Evolutionary conservation across 2,797 vertebrate genomes (phyloP).

Genomic region (Phoebastria nigripes): DNA sequence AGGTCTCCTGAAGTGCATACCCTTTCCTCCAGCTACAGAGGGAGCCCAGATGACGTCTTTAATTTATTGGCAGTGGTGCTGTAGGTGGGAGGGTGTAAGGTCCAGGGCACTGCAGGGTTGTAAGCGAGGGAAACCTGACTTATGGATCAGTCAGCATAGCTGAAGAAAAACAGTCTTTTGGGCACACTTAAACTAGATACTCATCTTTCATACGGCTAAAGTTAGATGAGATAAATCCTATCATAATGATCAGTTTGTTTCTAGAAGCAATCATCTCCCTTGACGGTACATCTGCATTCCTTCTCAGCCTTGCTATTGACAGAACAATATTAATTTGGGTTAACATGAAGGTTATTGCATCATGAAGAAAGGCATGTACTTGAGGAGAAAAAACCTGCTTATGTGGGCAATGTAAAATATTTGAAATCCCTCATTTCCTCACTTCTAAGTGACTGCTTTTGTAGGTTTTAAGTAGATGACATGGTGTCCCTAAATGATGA

Average conservation of each 20-base stretch:
- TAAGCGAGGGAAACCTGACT: not conserved
- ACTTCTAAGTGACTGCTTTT: not conserved
- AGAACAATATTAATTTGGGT: not conserved
- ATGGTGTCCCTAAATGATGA: not conserved
- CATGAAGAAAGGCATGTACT: not conserved
- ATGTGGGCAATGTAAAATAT: not conserved
- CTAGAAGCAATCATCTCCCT: not conserved
- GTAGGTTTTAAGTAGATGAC: not conserved
- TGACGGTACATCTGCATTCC: not conserved
- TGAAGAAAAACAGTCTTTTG: not conserved
- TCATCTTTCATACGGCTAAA: fast-evolving
- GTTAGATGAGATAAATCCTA: not conserved
- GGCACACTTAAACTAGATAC: not conserved
- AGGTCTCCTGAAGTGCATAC: not conserved
- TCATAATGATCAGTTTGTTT: not conserved
- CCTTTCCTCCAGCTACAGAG: not conserved
- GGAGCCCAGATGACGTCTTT: not conserved
- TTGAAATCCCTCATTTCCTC: not conserved
- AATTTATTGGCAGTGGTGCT: not conserved
- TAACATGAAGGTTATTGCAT: not conserved
- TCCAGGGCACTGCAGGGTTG: not conserved
- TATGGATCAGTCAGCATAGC: not conserved
- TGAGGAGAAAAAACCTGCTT: not conserved
- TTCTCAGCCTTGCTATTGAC: not conserved
- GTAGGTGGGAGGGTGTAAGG: not conserved